phyloP scores from a whole-genome alignment of 2,113 vertebrate genomes.

The Picathartes gymnocephalus region DNA sequence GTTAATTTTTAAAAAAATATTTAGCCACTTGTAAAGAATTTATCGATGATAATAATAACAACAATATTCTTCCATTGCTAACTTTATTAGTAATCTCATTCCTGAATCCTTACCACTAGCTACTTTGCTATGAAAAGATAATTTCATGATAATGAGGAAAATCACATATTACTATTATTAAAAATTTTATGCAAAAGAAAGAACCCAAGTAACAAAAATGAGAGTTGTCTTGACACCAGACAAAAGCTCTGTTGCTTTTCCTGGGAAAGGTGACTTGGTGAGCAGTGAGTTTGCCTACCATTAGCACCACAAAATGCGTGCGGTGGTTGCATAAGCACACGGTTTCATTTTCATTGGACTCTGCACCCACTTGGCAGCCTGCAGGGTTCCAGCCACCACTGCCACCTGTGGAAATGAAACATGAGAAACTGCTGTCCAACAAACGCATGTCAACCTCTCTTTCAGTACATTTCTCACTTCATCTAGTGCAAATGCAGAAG shows the following conservation, averaged over 20 bases:
- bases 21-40: not conserved
- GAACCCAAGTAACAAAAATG: not conserved
- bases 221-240: not conserved
- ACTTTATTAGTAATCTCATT: not conserved
- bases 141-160: not conserved
- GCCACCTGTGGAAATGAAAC: constrained; percentile 70
- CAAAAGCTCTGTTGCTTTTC: not conserved
- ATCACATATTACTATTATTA: not conserved
- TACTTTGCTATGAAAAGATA: not conserved
- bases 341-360: constrained; percentile 77
- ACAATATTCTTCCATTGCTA: not conserved
- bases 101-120: not conserved
- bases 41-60: not conserved
- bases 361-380: constrained; percentile 73
- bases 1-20: not conserved
- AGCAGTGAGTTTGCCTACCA: constrained; percentile 75
- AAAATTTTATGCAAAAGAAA: not conserved
- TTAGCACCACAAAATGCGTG: constrained; percentile 92
- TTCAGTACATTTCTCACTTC: not conserved
- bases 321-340: constrained; percentile 90
- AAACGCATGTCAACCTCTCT: not conserved
- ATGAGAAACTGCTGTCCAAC: not conserved
- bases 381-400: constrained; percentile 84
- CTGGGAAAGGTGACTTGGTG: not conserved
- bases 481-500: not conserved